Conservation (phyloP, 2,797 vertebrate genomes). For the Channa striata region DNA sequence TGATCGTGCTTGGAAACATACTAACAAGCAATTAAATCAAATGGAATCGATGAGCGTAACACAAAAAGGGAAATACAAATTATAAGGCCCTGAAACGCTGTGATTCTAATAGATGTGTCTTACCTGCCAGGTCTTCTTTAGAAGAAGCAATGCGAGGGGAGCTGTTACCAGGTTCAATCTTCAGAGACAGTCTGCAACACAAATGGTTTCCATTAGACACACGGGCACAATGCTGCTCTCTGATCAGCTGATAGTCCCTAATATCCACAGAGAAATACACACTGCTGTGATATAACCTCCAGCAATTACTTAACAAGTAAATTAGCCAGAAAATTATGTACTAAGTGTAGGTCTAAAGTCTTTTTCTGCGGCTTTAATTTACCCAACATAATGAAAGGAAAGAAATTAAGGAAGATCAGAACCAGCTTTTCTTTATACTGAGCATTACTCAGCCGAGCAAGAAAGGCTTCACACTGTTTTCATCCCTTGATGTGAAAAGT, state of each 20-base stretch:
- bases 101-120: neutral
- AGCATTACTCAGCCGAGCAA: neutral
- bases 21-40: too few relatives aligned
- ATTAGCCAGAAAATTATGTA: conserved; percentile 1
- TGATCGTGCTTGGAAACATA: neutral
- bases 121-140: conserved; percentile 96
- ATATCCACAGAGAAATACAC: neutral
- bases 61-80: neutral
- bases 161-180: conserved; percentile 94
- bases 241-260: neutral
- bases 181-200: conserved; percentile 90
- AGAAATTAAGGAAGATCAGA: neutral
- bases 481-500: neutral
- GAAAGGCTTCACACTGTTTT: neutral
- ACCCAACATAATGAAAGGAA: neutral
- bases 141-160: conserved; percentile 94
- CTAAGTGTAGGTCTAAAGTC: neutral
- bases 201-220: conserved; percentile 35
- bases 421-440: neutral
- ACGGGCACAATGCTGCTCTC: neutral
- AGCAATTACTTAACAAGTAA: neutral
- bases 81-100: neutral
- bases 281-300: neutral
- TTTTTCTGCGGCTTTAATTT: neutral
- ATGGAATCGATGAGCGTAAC: neutral